phyloP scores from a whole-genome alignment of 2,888 invertebrate genomes.

The Eulithis prunata region DNA sequence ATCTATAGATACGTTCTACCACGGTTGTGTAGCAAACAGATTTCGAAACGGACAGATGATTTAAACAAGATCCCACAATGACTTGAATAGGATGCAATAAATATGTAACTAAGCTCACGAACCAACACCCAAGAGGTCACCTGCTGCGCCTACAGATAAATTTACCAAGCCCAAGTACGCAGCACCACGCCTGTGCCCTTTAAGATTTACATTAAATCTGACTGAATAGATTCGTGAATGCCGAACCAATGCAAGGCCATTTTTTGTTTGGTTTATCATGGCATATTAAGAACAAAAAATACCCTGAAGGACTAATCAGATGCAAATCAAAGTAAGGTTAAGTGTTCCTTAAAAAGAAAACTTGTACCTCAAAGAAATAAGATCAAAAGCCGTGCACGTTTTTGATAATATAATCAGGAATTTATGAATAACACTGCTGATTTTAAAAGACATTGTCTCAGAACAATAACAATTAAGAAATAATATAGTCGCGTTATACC shows the following conservation, averaged over 20 bases:
- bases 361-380: too few species aligned
- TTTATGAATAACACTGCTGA: neutral
- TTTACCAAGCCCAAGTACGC: conserved; percentile 55
- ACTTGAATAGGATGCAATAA: conserved; percentile 60
- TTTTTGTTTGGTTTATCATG: conserved; percentile 47
- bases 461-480: conserved; percentile 29
- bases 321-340: conserved; percentile 15
- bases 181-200: conserved; percentile 77
- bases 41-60: conserved; percentile 48
- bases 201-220: conserved; percentile 67
- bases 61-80: conserved; percentile 48
- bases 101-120: conserved; percentile 68
- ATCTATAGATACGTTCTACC: conserved; percentile 3
- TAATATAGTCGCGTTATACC: conserved; percentile 31
- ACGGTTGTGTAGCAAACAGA: conserved; percentile 33
- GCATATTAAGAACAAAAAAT: conserved; percentile 36
- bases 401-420: too few species aligned
- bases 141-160: conserved; percentile 78
- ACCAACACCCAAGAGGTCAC: conserved; percentile 77
- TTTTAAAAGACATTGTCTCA: conserved; percentile 1
- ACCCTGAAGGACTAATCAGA: conserved; percentile 16
- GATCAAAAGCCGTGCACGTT: too few species aligned
- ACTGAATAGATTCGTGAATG: conserved; percentile 70
- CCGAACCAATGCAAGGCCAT: conserved; percentile 54
- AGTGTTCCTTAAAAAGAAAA: too few species aligned